phyloP scores from a whole-genome alignment of 2,797 vertebrate genomes.

The Girardinus metallicus region DNA sequence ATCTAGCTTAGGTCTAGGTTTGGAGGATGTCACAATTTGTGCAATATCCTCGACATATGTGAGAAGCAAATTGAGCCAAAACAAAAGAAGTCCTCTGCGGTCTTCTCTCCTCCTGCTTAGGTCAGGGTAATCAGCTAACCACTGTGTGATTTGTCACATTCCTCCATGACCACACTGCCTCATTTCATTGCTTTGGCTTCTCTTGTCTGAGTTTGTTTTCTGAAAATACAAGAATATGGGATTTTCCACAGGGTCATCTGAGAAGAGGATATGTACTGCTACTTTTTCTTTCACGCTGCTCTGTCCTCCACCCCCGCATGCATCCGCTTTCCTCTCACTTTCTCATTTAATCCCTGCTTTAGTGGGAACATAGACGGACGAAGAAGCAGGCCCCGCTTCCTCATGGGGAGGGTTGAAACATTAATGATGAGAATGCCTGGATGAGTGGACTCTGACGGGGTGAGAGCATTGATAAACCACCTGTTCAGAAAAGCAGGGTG shows the following conservation, averaged over 20 bases:
- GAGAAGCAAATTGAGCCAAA: not conserved
- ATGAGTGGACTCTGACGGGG: not conserved
- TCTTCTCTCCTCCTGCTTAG: conserved; percentile 15
- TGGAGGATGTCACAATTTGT: not conserved
- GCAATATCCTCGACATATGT: not conserved
- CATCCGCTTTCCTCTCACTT: not conserved
- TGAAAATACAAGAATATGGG: conserved; percentile 19
- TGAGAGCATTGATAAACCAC: conserved; percentile 32
- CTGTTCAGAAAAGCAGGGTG: conserved; percentile 52
- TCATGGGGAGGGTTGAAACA: conserved; percentile 6
- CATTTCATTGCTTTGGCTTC: conserved; percentile 13
- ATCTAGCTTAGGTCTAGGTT: not conserved
- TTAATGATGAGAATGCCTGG: conserved; percentile 5
- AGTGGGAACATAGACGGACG: not conserved
- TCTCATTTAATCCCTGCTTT: not conserved
- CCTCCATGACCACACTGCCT: conserved; percentile 20
- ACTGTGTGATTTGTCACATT: conserved; percentile 6
- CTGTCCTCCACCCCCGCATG: not conserved
- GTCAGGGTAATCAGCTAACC: conserved; percentile 13
- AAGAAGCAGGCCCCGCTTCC: not conserved
- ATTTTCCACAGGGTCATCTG: conserved; percentile 27
- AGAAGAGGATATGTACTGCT: conserved; percentile 1
- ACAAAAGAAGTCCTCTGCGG: not conserved
- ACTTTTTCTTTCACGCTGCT: not conserved
- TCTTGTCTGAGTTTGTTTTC: conserved; percentile 10